phyloP scores from a whole-genome alignment of 1,140 invertebrate species.

The Battus philenor region DNA sequence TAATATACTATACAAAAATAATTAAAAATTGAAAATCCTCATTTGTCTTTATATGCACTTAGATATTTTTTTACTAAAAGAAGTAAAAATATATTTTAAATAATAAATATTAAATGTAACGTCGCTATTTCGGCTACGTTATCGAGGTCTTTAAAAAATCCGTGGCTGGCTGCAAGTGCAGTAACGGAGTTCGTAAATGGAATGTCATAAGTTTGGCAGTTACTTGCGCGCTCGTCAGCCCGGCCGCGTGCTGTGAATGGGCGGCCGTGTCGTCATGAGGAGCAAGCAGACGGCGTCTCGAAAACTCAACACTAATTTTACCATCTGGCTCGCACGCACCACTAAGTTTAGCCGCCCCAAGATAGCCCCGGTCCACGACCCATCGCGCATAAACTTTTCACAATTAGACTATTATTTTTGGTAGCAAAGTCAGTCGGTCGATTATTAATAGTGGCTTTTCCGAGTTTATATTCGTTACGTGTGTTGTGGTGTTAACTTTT shows the following conservation, averaged over 20 bases:
- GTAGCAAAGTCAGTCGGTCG: slow-evolving; percentile 75
- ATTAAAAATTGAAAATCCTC: too few relatives aligned
- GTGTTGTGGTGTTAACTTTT: slow-evolving; percentile 75
- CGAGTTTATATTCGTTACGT: slow-evolving; percentile 76
- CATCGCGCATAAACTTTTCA: slow-evolving; percentile 75
- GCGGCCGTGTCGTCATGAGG: slow-evolving; percentile 61
- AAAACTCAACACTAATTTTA: slow-evolving; percentile 71
- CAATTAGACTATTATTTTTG: slow-evolving; percentile 78
- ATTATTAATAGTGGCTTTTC: slow-evolving; percentile 76
- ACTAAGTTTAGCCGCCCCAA: slow-evolving; percentile 77
- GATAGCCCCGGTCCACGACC: slow-evolving; percentile 75
- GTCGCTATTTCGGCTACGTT: too few relatives aligned
- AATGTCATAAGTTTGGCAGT: slow-evolving; percentile 72
- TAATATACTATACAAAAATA: too few relatives aligned
- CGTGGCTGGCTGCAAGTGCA: slow-evolving; percentile 37
- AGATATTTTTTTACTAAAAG: too few relatives aligned
- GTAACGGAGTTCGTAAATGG: slow-evolving; percentile 58
- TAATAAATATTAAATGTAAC: too few relatives aligned
- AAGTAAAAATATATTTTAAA: too few relatives aligned
- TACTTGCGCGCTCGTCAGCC: slow-evolving; percentile 47
- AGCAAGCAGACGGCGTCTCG: slow-evolving; percentile 70
- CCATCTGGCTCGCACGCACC: slow-evolving; percentile 72
- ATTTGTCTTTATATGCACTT: too few relatives aligned
- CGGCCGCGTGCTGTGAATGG: slow-evolving; percentile 62
- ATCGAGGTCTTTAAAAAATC: too few relatives aligned